Evolutionary conservation across 2,113 vertebrate species (phyloP), one percentile per base, ranked within the genome.

Genomic region (Erpornis zantholeuca): DNA sequence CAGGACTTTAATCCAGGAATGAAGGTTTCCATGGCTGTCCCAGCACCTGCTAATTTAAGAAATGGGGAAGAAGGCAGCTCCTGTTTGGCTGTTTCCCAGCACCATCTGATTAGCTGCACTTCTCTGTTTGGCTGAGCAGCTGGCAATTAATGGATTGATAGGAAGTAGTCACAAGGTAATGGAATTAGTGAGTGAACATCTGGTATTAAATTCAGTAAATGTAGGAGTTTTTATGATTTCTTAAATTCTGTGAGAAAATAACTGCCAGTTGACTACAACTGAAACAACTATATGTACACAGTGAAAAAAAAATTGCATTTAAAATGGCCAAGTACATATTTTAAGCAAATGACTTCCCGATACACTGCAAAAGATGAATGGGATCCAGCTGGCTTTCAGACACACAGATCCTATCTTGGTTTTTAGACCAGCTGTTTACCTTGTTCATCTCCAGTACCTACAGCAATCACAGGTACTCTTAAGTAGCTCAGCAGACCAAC

Each of bases 81-180:
- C 88, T 94, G 68, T 85, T 87, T 98, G 96, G 97, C 96, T 95
- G 15, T 92, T 94, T 84, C 91, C 96, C 93, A 97, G 17, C 93
- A 65, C 73, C 94, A 84, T 97, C 86, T 93, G 96, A 97, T 97
- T 92, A 97, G 91, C 90, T 96, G 63, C 27, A 28, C 78, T 83
- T 88, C 94, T 95, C 96, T 96, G 85, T 97, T 98, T 97, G 96
- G 88, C 88, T 75, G 95, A 97, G 95, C 97, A 98, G 94, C 97
- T 98, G 97, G 97, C 92, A 96, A 97, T 98, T 98, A 98, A 98
- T 97, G 96, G 97, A 96, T 97, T 97, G 95, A 97, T 98, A 97
- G 95, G 94, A 98, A 97, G 95, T 97, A 97, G 96, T 95, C 91
- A 97, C 88, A 79, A 96, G 95, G 92, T 95, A 97, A 94, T 96